phyloP scores from a whole-genome alignment of 2,797 vertebrate species.

The Pagetopsis macropterus region DNA sequence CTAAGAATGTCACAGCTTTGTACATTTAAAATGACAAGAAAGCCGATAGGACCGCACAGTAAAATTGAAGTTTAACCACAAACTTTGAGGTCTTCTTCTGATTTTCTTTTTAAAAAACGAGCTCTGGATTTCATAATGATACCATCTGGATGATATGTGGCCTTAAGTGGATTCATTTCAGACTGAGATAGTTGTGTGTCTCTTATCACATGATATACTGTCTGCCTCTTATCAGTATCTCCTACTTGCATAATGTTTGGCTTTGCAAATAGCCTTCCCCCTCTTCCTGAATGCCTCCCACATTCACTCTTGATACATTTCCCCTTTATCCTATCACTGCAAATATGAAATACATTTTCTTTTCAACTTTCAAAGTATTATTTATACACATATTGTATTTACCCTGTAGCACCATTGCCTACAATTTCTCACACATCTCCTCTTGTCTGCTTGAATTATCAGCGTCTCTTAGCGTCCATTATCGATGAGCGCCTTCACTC shows the following conservation, averaged over 20 bases:
- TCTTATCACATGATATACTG: slow-evolving; percentile 57
- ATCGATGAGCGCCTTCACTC: slow-evolving; percentile 80
- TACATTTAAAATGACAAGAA: neutral
- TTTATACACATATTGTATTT: neutral
- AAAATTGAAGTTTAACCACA: neutral
- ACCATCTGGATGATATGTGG: slow-evolving; percentile 52
- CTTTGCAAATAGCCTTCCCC: slow-evolving; percentile 26
- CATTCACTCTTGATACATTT: slow-evolving; percentile 6
- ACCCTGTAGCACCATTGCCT: neutral
- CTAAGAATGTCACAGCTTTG: neutral
- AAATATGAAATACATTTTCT: neutral
- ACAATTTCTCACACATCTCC: neutral
- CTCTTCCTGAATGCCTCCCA: slow-evolving; percentile 18
- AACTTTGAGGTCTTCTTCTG: slow-evolving; percentile 2
- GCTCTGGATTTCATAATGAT: slow-evolving; percentile 31
- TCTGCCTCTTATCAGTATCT: slow-evolving; percentile 70
- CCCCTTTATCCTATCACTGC: neutral
- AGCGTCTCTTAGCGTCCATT: slow-evolving; percentile 83
- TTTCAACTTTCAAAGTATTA: neutral
- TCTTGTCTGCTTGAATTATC: slow-evolving; percentile 15
- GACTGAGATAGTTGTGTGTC: slow-evolving; percentile 28
- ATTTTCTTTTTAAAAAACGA: slow-evolving; percentile 23
- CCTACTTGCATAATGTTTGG: slow-evolving; percentile 53
- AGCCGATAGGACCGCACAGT: neutral
- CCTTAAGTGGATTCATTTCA: slow-evolving; percentile 37